Base-by-base conservation (phyloP, 64 coral and sea anemone species). In the Pocillopora verrucosa region DNA sequence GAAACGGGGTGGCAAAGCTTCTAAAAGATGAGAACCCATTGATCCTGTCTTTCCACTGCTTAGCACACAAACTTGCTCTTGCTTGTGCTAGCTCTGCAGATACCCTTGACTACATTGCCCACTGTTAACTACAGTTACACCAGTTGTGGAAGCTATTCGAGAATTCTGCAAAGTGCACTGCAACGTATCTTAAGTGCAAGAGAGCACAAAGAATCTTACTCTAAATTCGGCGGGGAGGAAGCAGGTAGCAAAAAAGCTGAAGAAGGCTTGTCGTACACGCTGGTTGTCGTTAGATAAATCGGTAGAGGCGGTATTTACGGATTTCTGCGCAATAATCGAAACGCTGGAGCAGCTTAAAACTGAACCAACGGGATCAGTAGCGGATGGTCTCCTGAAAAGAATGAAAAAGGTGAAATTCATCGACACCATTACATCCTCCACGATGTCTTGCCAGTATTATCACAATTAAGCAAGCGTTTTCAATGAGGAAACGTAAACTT, bases 51-150 rank as follows among this genome's bases (percentile, higher is more conserved):
- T 77, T 77, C 38, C 38, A 77, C 75, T 77, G 75, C 75, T 77
- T 77, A 77, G 75, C 77, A 80, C 77, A 80, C 57, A 80, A 80
- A 80, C 77, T 80, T 80, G 77, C 77, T 80, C 77, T 80, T 80
- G 77, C 77, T 59, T 80, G 56, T 80, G 77, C 77, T 80, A 80
- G 77, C 77, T 80, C 77, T 80, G 77, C 77, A 80, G 77, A 80
- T 80, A 80, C 77, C 77, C 56, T 80, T 80, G 77, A 80, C 58
- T 80, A 80, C 77, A 80, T 80, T 80, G 77, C 77, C 77, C 57
- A 80, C 77, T 80, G 77, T 80, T 51, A 80, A 80, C 77, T 80
- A 80, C 77, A 80, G 77, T 80, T 80, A 10, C 22, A 80, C 77
- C 77, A 80, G 58, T 80, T 80, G 77, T 16, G 77, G 77, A 80